phyloP scores from a whole-genome alignment of 2,888 invertebrate genomes.

The Litoditis marina region DNA sequence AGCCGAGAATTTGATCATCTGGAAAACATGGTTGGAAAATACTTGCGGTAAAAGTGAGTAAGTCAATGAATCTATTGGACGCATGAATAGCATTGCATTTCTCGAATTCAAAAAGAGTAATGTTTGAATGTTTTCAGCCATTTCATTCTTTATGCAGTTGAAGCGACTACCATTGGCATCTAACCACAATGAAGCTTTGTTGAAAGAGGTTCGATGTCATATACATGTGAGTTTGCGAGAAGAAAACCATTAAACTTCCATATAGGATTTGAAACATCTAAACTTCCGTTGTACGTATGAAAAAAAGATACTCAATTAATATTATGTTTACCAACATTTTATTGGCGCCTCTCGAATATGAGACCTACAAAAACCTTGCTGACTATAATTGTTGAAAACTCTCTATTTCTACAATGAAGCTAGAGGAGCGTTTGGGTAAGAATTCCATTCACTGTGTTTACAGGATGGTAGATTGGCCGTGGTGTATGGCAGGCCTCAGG shows the following conservation, averaged over 20 bases:
- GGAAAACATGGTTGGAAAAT: conserved; percentile 42
- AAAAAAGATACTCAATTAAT: too few relatives aligned
- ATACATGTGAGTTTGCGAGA: conserved; percentile 26
- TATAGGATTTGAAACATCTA: too few relatives aligned
- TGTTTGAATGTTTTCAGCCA: conserved; percentile 16
- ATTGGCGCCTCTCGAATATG: background rate
- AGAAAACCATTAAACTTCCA: background rate
- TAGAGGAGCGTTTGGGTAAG: too few relatives aligned
- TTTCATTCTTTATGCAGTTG: conserved; percentile 34
- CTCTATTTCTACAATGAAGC: too few relatives aligned
- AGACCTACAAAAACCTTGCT: background rate
- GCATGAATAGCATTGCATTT: too few relatives aligned
- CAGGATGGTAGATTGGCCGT: conserved; percentile 33
- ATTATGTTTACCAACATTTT: too few relatives aligned
- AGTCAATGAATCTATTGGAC: too few relatives aligned
- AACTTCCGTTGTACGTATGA: too few relatives aligned
- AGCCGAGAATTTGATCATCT: conserved; percentile 33
- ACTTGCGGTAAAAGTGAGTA: conserved; percentile 36
- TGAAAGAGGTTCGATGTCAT: conserved; percentile 40
- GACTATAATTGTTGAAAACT: background rate
- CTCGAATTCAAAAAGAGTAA: background rate
- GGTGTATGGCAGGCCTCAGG: conserved; percentile 31
- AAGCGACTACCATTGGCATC: conserved; percentile 23
- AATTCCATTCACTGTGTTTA: too few relatives aligned
- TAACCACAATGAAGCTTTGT: conserved; percentile 17